phyloP scores from a whole-genome alignment of 2,888 invertebrate species.

The Oxyteleia sp. region DNA sequence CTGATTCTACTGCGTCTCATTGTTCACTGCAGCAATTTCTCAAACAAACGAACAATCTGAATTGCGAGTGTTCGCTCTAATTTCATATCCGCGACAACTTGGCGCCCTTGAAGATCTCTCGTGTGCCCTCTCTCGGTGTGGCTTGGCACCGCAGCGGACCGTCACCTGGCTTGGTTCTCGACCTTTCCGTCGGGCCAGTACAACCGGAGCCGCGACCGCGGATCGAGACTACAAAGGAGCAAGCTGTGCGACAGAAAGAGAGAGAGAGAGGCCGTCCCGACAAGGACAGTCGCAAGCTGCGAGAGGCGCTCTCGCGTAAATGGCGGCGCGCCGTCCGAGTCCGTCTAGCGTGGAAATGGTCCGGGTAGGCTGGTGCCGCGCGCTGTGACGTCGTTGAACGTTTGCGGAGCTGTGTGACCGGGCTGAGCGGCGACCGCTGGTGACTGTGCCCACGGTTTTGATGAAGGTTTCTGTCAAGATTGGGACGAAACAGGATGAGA shows the following conservation, averaged over 20 bases:
- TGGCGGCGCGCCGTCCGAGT: constrained; percentile 81
- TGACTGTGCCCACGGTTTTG: constrained; percentile 56
- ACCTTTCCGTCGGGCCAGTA: constrained; percentile 40
- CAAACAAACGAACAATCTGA: no score
- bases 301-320: constrained; percentile 57
- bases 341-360: constrained; percentile 71
- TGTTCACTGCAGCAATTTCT: no score
- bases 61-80: no score
- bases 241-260: neutral
- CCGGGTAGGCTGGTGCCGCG: constrained; percentile 64
- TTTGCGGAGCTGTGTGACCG: no score
- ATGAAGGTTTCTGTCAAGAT: constrained; percentile 81
- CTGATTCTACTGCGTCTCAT: no score
- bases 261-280: no score
- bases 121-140: constrained; percentile 33
- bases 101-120: constrained; percentile 4
- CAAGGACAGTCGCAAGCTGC: constrained; percentile 31
- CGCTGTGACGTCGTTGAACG: constrained; percentile 72
- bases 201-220: constrained; percentile 20
- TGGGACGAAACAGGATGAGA: constrained; percentile 78
- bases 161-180: constrained; percentile 45
- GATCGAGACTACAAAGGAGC: constrained; percentile 16
- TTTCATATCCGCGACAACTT: no score
- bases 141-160: neutral
- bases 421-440: constrained; percentile 22